A percentile compares a stretch with the other conserved stretches of the same genome.
Evolutionary conservation across 2,797 vertebrate species (phyloP).

Genomic region (Sebastes glaucus): DNA sequence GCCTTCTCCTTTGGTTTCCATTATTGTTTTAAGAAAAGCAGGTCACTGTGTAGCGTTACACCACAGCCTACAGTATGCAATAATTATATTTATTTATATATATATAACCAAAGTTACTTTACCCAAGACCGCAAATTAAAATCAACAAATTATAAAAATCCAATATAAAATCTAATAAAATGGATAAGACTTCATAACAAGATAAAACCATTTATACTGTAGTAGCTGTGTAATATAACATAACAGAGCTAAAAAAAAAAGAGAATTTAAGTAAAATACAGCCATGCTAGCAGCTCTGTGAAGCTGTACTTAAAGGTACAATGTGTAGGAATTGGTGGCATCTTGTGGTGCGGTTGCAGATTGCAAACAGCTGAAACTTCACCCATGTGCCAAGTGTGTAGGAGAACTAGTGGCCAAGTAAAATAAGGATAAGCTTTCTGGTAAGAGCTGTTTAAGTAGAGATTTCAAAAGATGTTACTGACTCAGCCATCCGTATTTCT

Average conservation of each 20-base stretch:
- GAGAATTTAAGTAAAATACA: not conserved
- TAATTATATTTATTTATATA: not conserved
- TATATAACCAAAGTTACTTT: not conserved
- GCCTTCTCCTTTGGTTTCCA: slow-evolving; percentile 3
- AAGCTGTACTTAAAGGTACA: too few relatives aligned
- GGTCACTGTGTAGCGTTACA: not conserved
- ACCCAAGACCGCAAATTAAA: not conserved
- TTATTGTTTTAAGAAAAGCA: not conserved
- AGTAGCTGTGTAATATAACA: not conserved
- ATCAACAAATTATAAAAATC: not conserved
- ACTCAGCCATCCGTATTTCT: not conserved
- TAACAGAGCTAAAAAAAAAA: not conserved
- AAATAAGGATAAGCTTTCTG: too few relatives aligned
- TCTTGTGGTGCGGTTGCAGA: too few relatives aligned
- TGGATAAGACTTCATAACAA: not conserved
- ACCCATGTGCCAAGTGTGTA: too few relatives aligned
- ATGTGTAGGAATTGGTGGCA: too few relatives aligned
- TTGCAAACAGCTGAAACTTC: too few relatives aligned
- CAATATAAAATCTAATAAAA: too few relatives aligned
- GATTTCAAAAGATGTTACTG: not conserved
- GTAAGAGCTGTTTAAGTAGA: not conserved
- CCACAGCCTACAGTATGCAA: not conserved
- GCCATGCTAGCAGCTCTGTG: too few relatives aligned
- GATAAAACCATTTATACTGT: not conserved
- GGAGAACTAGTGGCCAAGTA: too few relatives aligned